Evolutionary conservation across 2,113 vertebrate species (phyloP), one percentile per base, ranked within the genome.

Genomic region (Leptocoma aspasia): DNA sequence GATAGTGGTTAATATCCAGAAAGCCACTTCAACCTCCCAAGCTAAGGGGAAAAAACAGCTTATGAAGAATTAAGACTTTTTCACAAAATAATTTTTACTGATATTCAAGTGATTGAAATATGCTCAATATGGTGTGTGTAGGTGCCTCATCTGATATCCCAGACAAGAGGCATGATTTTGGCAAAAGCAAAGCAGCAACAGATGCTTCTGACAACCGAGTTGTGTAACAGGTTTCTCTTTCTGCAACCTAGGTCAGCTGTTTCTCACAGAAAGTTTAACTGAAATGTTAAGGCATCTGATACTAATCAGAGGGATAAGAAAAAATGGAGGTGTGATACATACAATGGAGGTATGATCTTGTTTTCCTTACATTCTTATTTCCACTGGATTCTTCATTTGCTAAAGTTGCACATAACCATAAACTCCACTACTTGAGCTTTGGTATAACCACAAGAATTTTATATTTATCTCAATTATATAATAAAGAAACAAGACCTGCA

Each of bases 101-200:
- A 60, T 85, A 63, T 20, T 68, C 28, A 71, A 12, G 16, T 37
- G 37, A 72, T 37, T 50, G 22, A 78, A 82, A 56, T 61, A 14
- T 35, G 27, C 13, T 52, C 86, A 82, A 44, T 56, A 15, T n/a
- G 52, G 39, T 47, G 17, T 27, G 52, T 0, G 39, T 85, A 44
- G 90, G 65, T 71, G 54, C 63, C 72, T 64, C 70, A 33, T 82
- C 82, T 86, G 81, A 84, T 79, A 91, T 73, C 42, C 27, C 89
- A 15, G 71, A 60, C 20, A 45, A 76, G 68, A 86, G 41, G 68
- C 65, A 19, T 64, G 78, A 65, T 81, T 94, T 94, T 92, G 82
- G 78, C 92, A 94, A 86, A 88, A 65, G 77, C 28, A 83, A 75
- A 86, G 60, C 61, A 94, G 47, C 61, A 94, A 37, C 95, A 91